Conservation (phyloP, 2,113 vertebrate genomes). For the Nibea coibor region DNA sequence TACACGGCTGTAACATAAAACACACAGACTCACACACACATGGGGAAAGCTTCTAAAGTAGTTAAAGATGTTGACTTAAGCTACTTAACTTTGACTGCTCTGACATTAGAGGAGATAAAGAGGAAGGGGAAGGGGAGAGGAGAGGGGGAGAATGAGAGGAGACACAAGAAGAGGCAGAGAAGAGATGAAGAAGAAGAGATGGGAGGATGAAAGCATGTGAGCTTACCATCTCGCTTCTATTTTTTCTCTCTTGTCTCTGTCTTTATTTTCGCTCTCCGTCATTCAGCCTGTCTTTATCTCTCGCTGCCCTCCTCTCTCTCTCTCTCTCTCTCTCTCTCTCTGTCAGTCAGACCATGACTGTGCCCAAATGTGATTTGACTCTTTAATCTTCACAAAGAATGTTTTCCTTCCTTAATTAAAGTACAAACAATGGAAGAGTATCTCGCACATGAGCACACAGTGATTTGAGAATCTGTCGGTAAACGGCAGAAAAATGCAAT, state of each 20-base stretch:
- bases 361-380: slow-evolving; percentile 44
- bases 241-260: neutral
- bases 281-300: slow-evolving; percentile 7
- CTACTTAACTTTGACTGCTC: slow-evolving; percentile 70
- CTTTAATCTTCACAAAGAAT: slow-evolving; percentile 42
- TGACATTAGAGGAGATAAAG: slow-evolving; percentile 64
- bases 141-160: slow-evolving; percentile 32
- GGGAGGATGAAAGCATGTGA: slow-evolving; percentile 16
- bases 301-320: slow-evolving; percentile 29
- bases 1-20: slow-evolving; percentile 15
- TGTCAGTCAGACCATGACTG: slow-evolving; percentile 39
- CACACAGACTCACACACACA: slow-evolving; percentile 26
- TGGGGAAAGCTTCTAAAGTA: slow-evolving; percentile 21
- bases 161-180: neutral
- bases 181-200: slow-evolving; percentile 5
- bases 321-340: slow-evolving; percentile 37
- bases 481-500: neutral
- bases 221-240: neutral
- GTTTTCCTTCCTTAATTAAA: slow-evolving; percentile 58
- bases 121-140: neutral
- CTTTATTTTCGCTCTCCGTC: slow-evolving; percentile 34
- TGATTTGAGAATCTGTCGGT: neutral
- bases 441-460: neutral
- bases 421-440: slow-evolving; percentile 18
- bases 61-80: slow-evolving; percentile 67